Base-by-base conservation (phyloP, 1,140 invertebrate species). In the Drosophila novamexicana region DNA sequence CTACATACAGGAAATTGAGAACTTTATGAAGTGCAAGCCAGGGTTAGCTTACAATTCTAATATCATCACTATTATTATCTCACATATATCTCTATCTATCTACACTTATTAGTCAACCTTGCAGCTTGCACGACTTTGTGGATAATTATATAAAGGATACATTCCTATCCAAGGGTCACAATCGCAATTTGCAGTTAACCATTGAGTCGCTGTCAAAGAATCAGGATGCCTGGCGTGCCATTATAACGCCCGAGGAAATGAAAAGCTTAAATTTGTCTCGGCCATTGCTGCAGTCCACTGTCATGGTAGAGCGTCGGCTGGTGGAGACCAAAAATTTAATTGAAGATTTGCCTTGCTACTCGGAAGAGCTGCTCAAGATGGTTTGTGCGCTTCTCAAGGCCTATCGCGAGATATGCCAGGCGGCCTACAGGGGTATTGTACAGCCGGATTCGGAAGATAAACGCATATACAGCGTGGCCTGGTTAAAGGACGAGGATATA, bases 401-500 rank as follows among this genome's bases (percentile, higher is more conserved):
- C 62, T 97, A 97, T 93, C 94, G 95, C 12, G 96, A 97, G 79
- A 96, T 95, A 8, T 97, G 96, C 86, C 94, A 95, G 78, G 93
- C 94, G 4, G 96, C 96, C 6, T 97, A 97, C 92, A 93, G 94
- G 57, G 95, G 95, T 62, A 96, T 97, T 65, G 96, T 97, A 1
- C 96, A 96, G 84, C 95, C 96, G n/a, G 96, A 96, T 73, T 94
- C 95, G 0, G 96, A 97, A 81, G 96, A 97, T 79, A 95, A 95
- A 77, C 93, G 95, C 56, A 95, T 98, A 37, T 96, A 97, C 66
- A 98, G 97, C 84, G 96, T 97, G 6, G 95, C 96, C 32, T 99
- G 98, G 98, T 94, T 98, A 1, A 97, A 97, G 75, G 98, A 99
- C 93, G 97, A 98, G 76, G 98, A 99, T 91, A 98, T 99, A 62